These are phyloP conservation scores for Clunio marinus DNA, from an alignment of 2,888 invertebrate genomes.

Conservation along the genomic window DNA sequence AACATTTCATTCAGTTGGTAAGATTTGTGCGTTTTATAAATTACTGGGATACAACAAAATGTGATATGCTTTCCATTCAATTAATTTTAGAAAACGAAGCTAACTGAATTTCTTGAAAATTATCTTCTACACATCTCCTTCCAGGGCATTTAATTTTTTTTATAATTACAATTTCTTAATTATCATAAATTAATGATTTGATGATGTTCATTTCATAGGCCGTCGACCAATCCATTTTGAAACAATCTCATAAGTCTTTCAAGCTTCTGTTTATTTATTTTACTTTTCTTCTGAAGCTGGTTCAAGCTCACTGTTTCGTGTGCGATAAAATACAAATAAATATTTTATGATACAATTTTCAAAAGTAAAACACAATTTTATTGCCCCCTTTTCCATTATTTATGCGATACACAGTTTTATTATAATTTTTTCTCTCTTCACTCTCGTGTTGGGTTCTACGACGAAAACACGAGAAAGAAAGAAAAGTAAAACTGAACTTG, in stretches of 20 bases:
- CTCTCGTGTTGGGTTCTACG: too few species aligned
- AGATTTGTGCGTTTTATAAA: too few species aligned
- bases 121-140: too few species aligned
- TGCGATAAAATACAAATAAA: conserved; percentile 39
- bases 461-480: too few species aligned
- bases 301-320: conserved; percentile 2
- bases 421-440: conserved; percentile 4
- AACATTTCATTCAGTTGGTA: too few species aligned
- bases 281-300: too few species aligned
- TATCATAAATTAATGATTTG: conserved; percentile 27
- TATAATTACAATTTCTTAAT: not conserved
- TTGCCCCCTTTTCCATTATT: conserved; percentile 38
- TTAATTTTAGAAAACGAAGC: too few species aligned
- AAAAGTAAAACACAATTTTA: conserved; percentile 39
- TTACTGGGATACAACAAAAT: too few species aligned
- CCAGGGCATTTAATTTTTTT: too few species aligned
- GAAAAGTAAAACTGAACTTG: conserved; percentile 8
- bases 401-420: conserved; percentile 39
- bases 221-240: not conserved
- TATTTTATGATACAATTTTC: conserved; percentile 37
- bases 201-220: conserved; percentile 10
- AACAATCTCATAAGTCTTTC: not conserved
- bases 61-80: too few species aligned
- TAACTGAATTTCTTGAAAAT: too few species aligned
- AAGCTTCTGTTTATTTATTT: too few species aligned